phyloP scores from a whole-genome alignment of 30 jellyfish, hydroid and myxozoan species.

The Hydra vulgaris region DNA sequence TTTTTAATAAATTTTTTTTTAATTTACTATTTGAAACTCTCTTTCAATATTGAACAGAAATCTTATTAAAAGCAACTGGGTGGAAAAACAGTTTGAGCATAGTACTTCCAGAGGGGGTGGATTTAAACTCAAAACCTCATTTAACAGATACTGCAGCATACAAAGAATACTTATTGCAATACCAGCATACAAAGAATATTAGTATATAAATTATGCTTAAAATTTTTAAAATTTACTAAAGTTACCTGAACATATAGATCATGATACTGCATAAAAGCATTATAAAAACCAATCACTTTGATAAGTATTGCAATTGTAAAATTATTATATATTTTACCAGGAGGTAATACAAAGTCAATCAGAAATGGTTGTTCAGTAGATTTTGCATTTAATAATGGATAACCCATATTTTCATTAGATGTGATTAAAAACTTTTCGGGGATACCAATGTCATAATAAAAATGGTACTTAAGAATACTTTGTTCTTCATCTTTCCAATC shows the following conservation, averaged over 20 bases:
- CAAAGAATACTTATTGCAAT: no score
- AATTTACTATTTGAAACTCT: no score
- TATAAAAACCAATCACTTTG: slow-evolving; percentile 40
- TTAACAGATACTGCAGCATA: no score
- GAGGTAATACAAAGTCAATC: slow-evolving; percentile 36
- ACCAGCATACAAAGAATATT: no score
- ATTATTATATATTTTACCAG: slow-evolving; percentile 35
- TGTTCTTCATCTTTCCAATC: slow-evolving; percentile 49
- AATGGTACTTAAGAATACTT: slow-evolving; percentile 34
- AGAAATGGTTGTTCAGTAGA: slow-evolving; percentile 38
- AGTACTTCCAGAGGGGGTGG: no score
- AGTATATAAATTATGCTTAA: no score
- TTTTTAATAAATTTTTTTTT: no score
- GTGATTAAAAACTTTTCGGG: slow-evolving; percentile 12
- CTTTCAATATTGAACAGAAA: no score
- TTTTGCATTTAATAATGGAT: slow-evolving; percentile 42
- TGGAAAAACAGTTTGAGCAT: no score
- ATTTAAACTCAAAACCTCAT: no score
- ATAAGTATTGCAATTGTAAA: slow-evolving; percentile 34
- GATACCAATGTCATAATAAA: slow-evolving; percentile 33
- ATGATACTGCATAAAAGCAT: slow-evolving; percentile 23
- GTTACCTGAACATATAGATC: background rate
- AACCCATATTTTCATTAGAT: slow-evolving; percentile 19
- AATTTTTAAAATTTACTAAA: no score
- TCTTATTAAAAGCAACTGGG: no score